phyloP scores from a whole-genome alignment of 2,113 vertebrate species.

The Motacilla tschutschensis region DNA sequence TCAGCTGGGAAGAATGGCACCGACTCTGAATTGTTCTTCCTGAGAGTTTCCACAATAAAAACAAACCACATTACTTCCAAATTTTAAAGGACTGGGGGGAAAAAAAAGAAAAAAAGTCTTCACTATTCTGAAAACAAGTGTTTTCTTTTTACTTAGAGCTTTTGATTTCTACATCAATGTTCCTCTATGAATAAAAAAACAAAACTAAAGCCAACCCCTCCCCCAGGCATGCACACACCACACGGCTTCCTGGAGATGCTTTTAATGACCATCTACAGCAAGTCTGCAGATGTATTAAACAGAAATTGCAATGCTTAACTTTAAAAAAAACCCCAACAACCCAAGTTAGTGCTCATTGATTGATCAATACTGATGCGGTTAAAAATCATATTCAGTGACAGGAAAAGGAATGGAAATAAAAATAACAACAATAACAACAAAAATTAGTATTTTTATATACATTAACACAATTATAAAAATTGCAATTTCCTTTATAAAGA shows the following conservation, averaged over 20 bases:
- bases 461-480: not conserved
- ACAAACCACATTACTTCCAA: conserved; percentile 74
- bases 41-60: conserved; percentile 75
- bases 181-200: conserved; percentile 67
- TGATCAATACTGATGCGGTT: not conserved
- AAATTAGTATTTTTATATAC: not conserved
- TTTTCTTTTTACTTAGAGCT: conserved; percentile 72
- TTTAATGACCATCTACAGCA: conserved; percentile 56
- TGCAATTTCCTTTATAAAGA: not conserved
- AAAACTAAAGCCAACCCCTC: conserved; percentile 6
- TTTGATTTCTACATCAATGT: conserved; percentile 69
- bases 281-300: conserved; percentile 57
- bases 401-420: not conserved
- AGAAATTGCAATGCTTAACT: conserved; percentile 50
- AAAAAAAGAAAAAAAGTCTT: conserved; percentile 21
- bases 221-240: conserved; percentile 13
- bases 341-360: not conserved
- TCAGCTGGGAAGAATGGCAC: conserved; percentile 77
- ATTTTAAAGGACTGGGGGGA: conserved; percentile 68
- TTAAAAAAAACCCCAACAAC: not conserved
- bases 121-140: conserved; percentile 69
- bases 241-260: conserved; percentile 60
- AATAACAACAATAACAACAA: not conserved
- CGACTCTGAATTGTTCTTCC: conserved; percentile 76
- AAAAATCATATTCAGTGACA: not conserved